phyloP scores from a whole-genome alignment of 2,888 invertebrate genomes.

The Arrhopalites spinosus region DNA sequence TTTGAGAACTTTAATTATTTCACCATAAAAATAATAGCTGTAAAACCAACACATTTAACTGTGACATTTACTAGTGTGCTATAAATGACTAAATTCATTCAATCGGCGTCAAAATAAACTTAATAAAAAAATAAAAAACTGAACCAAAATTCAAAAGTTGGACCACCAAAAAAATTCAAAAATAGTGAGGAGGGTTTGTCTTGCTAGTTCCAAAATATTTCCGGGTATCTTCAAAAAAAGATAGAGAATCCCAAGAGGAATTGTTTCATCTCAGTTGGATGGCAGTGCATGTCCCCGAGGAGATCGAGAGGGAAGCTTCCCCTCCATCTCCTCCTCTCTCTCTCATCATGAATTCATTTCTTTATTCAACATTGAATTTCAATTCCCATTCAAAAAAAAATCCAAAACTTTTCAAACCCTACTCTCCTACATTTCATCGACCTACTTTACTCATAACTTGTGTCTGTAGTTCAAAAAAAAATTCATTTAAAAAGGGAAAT shows the following conservation, averaged over 20 bases:
- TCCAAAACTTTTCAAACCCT: neutral
- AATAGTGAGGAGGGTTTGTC: conserved; percentile 18
- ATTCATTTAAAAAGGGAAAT: too few species aligned
- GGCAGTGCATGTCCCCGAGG: conserved; percentile 28
- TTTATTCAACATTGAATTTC: neutral
- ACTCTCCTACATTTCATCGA: too few species aligned
- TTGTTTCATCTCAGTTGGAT: conserved; percentile 34
- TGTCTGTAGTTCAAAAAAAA: neutral
- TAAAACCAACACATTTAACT: too few species aligned
- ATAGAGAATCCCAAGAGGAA: conserved; percentile 30
- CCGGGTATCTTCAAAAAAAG: neutral
- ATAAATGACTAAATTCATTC: too few species aligned
- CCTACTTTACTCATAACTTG: neutral
- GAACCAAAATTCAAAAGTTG: neutral
- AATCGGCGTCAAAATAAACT: too few species aligned
- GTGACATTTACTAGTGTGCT: too few species aligned
- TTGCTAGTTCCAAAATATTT: neutral
- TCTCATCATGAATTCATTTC: neutral
- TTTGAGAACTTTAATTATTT: too few species aligned
- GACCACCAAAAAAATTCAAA: neutral
- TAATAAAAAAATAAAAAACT: too few species aligned
- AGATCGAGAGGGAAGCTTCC: conserved; percentile 5
- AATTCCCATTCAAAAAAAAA: neutral
- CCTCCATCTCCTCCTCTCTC: neutral
- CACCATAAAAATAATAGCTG: too few species aligned